Conservation (phyloP, 2,797 vertebrate genomes). For the Ptychadena robeensis region DNA sequence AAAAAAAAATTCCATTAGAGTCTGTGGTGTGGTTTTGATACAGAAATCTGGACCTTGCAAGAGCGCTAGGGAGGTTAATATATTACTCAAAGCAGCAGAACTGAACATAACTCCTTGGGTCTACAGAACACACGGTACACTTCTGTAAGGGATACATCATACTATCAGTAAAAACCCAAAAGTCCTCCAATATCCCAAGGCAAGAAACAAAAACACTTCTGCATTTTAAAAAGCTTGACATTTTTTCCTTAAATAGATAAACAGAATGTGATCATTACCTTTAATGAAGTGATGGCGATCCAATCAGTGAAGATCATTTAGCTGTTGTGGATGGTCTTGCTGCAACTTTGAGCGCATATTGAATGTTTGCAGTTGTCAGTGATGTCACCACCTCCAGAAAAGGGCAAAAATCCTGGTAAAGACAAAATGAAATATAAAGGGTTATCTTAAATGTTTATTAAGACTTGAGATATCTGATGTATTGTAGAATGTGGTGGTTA, state of each 20-base stretch:
- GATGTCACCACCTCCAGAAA: not conserved
- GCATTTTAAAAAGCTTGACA: not conserved
- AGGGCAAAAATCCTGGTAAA: slow-evolving; percentile 17
- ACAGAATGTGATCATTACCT: not conserved
- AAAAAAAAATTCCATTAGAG: too few species aligned
- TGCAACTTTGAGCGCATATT: slow-evolving; percentile 1
- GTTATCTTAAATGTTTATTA: too few species aligned
- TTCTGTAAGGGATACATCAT: not conserved
- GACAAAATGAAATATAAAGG: not conserved
- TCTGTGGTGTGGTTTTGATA: too few species aligned
- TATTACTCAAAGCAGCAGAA: too few species aligned
- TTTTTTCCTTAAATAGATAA: not conserved
- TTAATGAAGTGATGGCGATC: not conserved
- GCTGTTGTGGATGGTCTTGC: not conserved
- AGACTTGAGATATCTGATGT: too few species aligned
- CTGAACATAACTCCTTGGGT: too few species aligned
- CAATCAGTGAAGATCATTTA: too few species aligned
- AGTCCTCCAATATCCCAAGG: not conserved
- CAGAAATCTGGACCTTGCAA: too few species aligned
- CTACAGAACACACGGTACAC: too few species aligned
- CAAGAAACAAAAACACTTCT: not conserved
- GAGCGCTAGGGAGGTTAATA: too few species aligned
- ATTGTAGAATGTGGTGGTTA: too few species aligned
- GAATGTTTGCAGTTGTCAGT: slow-evolving; percentile 9
- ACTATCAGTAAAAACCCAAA: not conserved